Evolutionary conservation across 37 sponge, comb jelly and placozoan genomes (phyloP).

Genomic region (Axinella damicornis): DNA sequence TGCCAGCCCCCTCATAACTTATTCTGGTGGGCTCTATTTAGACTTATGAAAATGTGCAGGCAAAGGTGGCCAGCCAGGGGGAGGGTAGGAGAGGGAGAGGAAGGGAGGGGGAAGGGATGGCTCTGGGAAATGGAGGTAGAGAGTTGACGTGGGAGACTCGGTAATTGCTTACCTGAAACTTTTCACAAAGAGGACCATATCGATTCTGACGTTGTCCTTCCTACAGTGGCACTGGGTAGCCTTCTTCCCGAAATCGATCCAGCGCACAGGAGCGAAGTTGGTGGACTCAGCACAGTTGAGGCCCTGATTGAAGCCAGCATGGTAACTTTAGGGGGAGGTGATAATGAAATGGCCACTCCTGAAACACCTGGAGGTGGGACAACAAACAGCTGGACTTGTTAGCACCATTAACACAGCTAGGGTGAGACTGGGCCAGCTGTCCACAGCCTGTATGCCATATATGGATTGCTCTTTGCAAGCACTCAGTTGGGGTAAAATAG

Average conservation of each 20-base stretch:
- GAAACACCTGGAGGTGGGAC: conserved; percentile 76
- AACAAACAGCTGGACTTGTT: not conserved
- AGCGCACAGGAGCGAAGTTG: conserved; percentile 91
- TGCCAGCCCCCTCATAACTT: too few relatives aligned
- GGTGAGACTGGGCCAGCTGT: too few relatives aligned
- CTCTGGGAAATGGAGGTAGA: too few relatives aligned
- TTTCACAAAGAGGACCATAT: conserved; percentile 95
- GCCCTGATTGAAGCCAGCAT: conserved; percentile 96
- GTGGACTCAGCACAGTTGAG: conserved; percentile 98
- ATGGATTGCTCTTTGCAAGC: too few relatives aligned
- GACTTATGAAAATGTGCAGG: too few relatives aligned
- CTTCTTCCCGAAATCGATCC: conserved; percentile 92
- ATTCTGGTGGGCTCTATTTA: too few relatives aligned
- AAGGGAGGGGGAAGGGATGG: too few relatives aligned
- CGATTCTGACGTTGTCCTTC: conserved; percentile 85
- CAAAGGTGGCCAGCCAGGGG: too few relatives aligned
- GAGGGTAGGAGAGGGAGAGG: too few relatives aligned
- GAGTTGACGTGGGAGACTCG: too few relatives aligned
- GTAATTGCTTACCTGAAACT: conserved; percentile 57
- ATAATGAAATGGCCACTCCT: conserved; percentile 92
- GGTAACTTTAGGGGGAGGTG: conserved; percentile 95
- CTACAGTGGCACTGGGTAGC: conserved; percentile 90
- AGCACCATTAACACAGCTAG: not conserved
- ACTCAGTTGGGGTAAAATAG: too few relatives aligned
- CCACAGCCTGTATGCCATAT: too few relatives aligned